Conservation (phyloP, 2,113 vertebrate species). For the Meriones unguiculatus region DNA sequence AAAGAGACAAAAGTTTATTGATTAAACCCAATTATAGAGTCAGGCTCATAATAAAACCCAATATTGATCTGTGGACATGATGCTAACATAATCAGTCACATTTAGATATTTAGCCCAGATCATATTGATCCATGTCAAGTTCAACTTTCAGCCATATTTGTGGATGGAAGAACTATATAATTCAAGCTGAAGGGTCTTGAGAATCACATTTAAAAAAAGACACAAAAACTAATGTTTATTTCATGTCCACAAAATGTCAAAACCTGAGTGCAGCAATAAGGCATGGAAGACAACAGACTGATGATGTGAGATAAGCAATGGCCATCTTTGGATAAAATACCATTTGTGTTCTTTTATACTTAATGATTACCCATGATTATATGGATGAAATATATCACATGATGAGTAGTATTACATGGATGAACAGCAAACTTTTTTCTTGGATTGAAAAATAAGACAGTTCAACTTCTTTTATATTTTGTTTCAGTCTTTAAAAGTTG, state of each 20-base stretch:
- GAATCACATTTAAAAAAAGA: conserved; percentile 85
- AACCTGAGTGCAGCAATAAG: conserved; percentile 87
- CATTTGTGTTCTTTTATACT: conserved; percentile 67
- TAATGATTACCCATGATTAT: conserved; percentile 49
- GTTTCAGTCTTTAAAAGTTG: conserved; percentile 32
- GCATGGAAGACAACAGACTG: conserved; percentile 83
- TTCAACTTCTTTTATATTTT: not conserved
- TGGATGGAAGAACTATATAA: conserved; percentile 91
- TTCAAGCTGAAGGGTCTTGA: conserved; percentile 92
- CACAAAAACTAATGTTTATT: conserved; percentile 87
- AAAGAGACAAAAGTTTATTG: conserved; percentile 98
- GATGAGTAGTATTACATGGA: conserved; percentile 68
- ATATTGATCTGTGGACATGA: conserved; percentile 96
- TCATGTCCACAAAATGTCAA: conserved; percentile 91
- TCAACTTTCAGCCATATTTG: conserved; percentile 97
- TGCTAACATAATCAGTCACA: conserved; percentile 96
- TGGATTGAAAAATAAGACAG: conserved; percentile 45
- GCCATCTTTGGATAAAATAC: conserved; percentile 62
- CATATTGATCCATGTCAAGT: conserved; percentile 98
- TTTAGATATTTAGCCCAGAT: conserved; percentile 94
- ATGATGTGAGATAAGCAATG: conserved; percentile 81
- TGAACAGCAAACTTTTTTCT: conserved; percentile 32
- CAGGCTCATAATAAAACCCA: conserved; percentile 91
- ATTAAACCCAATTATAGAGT: conserved; percentile 94
- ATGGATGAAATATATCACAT: conserved; percentile 61